A percentile compares a stretch with the other conserved stretches of the same genome.
These are phyloP conservation scores for Campoplex nolae DNA, from an alignment of 2,888 invertebrate species.

Conservation along the genomic window DNA sequence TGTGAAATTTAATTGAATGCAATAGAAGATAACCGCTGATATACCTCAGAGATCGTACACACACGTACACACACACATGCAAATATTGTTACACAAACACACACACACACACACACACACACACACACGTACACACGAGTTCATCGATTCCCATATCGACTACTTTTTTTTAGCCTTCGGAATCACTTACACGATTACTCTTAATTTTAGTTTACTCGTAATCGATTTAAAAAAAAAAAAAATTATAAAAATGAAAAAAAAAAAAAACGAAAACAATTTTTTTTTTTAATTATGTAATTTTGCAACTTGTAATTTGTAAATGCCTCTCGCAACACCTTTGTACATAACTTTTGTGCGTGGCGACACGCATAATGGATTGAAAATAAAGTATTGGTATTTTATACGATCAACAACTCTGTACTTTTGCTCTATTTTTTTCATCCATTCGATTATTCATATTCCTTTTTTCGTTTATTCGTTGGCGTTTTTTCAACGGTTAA, in stretches of 20 bases:
- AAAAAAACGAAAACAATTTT: conserved; percentile 12
- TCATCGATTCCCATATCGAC: conserved; percentile 69
- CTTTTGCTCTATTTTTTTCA: conserved; percentile 9
- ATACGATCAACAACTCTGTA: conserved; percentile 74
- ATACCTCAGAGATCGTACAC: conserved; percentile 72
- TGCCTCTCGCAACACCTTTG: conserved; percentile 74
- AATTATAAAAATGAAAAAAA: not conserved
- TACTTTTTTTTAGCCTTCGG: conserved; percentile 67
- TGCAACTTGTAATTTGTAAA: conserved; percentile 78
- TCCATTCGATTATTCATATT: not conserved
- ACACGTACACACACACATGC: conserved; percentile 45
- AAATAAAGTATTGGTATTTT: conserved; percentile 84
- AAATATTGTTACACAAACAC: conserved; percentile 32
- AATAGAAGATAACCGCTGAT: conserved; percentile 71
- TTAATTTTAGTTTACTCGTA: conserved; percentile 76
- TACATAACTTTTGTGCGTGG: conserved; percentile 77
- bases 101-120: conserved; percentile 52
- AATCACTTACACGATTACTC: conserved; percentile 74
- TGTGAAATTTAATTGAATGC: conserved; percentile 48
- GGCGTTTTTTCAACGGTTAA: not conserved
- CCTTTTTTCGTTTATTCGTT: not conserved
- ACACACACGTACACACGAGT: conserved; percentile 46
- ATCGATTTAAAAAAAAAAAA: conserved; percentile 34
- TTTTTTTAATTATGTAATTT: conserved; percentile 75
- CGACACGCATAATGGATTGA: conserved; percentile 77